Base-by-base conservation (phyloP, 92 coral and sea anemone genomes). In the Bergia sp. region DNA sequence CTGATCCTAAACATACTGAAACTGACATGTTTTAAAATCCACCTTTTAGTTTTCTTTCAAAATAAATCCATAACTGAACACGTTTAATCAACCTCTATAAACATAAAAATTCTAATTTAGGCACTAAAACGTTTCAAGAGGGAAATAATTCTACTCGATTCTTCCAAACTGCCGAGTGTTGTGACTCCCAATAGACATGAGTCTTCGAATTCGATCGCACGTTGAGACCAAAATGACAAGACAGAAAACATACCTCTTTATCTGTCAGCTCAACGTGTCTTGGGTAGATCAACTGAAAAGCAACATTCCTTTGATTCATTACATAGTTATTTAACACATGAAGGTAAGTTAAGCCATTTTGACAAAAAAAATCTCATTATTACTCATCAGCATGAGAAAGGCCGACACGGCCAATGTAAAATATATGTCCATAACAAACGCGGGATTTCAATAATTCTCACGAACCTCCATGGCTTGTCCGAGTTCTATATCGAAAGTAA, bases 401-500 rank as follows among this genome's bases (percentile, higher is more conserved):
- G 41, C 29, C 37, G 37, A 16, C 21, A 69, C 36, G 58, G 18
- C 44, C 23, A 75, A 37, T 29, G 13, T 91, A 40, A 12, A 83
- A 83, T 38, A n/a, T 7, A n/a, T 16, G 87, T 13, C 23, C 53
- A 6, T 10, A 18, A 80, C 81, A 55, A 80, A 36, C 1, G 38
- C 21, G 13, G 36, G 43, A 67, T 73, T 50, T 49, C 40, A 44
- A 16, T 36, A 39, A 38, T 42, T 21, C n/a, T 75, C 5, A 65
- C 82, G 10, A 72, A 97, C 99, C 95, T 96, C 99, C 90, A 95
- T 91, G 21, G 99, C 99, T 91, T 97, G 99, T 20, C 98, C 99
- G 72, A 97, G 95, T 88, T 97, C 99, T 75, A 97, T 85, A 73
- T 97, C 99, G 78, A 97, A 97, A 45, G 99, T 95, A 49, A 97